Evolutionary conservation across 1,140 invertebrate species (phyloP), one percentile per base, ranked within the genome.

Genomic region (Zaprionus kolodkinae): DNA sequence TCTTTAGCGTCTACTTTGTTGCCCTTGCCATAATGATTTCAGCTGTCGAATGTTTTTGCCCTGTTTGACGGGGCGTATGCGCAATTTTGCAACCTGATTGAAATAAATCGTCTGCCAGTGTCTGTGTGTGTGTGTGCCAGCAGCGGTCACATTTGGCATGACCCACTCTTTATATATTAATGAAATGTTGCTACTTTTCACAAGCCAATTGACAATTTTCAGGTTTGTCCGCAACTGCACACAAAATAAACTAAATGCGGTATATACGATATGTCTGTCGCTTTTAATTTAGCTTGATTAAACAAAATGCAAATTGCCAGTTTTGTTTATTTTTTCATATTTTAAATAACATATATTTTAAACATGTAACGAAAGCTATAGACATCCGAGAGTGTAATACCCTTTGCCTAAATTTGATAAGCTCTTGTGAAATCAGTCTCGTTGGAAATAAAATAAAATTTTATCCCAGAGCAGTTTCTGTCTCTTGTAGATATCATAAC

Each of bases 141-240:
- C 48, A 45, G 59, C 43, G 72, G 63, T 63, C 65, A 62, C 82
- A 85, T 86, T 78, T 72, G 65, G 63, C 70, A 55, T 72, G 74
- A 66, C 76, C 77, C 52, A 68, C 62, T 78, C 66, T 81, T 86
- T 79, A 86, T 86, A 82, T 87, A 86, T 86, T 76, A 76, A 79
- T 78, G 64, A 70, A 70, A 79, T 87, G 81, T 71, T 72, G 56
- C 52, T 50, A 45, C 21, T 70, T 56, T 62, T 70, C 62, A 52
- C 52, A 55, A 63, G 67, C 79, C 83, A 87, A 85, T 87, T 76
- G 79, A 72, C 67, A 78, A 52, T 71, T 85, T 79, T 79, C 17
- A 10, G 17, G 17, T 12, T 50, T 50, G 45, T 12, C 4, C 15
- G 15, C 45, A 11, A 48, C 3, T 12, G 45, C 17, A 50, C 17